Percentiles rank a stretch among this genome's conserved stretches.
Conservation (phyloP, 2,113 vertebrate genomes). For the Brevimyrus niger region DNA sequence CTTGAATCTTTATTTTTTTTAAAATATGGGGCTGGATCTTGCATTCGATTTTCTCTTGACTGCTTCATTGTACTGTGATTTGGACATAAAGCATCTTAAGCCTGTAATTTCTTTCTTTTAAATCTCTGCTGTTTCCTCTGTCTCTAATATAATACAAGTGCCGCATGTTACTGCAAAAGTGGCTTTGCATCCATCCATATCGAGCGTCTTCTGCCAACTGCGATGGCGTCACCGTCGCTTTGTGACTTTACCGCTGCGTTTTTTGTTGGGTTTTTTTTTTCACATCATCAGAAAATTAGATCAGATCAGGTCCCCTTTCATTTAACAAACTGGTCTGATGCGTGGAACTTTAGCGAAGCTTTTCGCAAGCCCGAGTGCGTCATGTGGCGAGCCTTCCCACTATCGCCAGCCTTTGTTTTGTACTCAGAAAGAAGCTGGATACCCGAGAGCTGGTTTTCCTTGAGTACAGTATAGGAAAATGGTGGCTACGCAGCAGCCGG, state of each 20-base stretch:
- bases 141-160: not conserved
- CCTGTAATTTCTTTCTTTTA: not conserved
- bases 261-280: not conserved
- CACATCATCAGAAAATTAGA: not conserved
- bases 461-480: not conserved
- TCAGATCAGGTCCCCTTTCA: not conserved
- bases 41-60: not conserved
- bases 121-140: not conserved
- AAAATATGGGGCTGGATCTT: not conserved
- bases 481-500: not conserved
- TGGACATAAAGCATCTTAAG: not conserved
- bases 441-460: not conserved
- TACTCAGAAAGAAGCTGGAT: not conserved
- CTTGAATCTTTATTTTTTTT: not conserved
- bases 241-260: not conserved
- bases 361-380: not conserved
- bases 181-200: not conserved
- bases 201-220: not conserved
- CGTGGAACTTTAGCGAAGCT: not conserved
- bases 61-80: not conserved
- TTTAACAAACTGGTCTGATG: not conserved
- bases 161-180: not conserved
- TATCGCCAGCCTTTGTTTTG: not conserved
- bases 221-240: not conserved
- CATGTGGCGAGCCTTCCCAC: not conserved